Evolutionary conservation across 2,888 invertebrate species (phyloP).

Genomic region (Pseudococcus viburni): DNA sequence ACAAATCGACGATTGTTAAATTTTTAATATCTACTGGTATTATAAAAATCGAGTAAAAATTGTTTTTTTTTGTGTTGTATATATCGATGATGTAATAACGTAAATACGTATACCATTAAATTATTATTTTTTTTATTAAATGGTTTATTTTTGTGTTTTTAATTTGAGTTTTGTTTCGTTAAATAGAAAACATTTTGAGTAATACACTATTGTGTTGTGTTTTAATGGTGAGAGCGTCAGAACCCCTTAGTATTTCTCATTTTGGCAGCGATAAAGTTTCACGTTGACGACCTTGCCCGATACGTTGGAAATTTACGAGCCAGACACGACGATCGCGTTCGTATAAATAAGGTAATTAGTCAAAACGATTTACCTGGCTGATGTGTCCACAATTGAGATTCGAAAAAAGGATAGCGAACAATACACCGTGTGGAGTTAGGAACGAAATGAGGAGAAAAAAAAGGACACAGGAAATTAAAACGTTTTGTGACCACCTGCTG

Average conservation of each 20-base stretch:
- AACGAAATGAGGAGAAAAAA: background rate
- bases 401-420: background rate
- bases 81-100: slow-evolving; percentile 66
- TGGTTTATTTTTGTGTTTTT: slow-evolving; percentile 66
- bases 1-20: slow-evolving; percentile 41
- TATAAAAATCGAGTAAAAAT: background rate
- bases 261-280: background rate
- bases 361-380: background rate
- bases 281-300: slow-evolving; percentile 19
- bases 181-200: slow-evolving; percentile 48
- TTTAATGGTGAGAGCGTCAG: slow-evolving; percentile 33
- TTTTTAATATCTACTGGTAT: slow-evolving; percentile 30
- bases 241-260: background rate
- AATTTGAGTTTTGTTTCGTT: slow-evolving; percentile 58
- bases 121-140: slow-evolving; percentile 66
- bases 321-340: background rate
- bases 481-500: slow-evolving; percentile 45
- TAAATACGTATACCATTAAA: slow-evolving; percentile 66
- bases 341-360: slow-evolving; percentile 34
- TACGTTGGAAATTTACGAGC: background rate
- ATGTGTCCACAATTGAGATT: background rate
- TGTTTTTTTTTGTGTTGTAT: slow-evolving; percentile 50
- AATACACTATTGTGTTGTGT: slow-evolving; percentile 43
- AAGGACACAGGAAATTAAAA: slow-evolving; percentile 36
- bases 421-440: background rate